Percentiles rank a stretch among this genome's conserved stretches.
phyloP scores from a whole-genome alignment of 2,113 vertebrate species.

The Arothron firmamentum region DNA sequence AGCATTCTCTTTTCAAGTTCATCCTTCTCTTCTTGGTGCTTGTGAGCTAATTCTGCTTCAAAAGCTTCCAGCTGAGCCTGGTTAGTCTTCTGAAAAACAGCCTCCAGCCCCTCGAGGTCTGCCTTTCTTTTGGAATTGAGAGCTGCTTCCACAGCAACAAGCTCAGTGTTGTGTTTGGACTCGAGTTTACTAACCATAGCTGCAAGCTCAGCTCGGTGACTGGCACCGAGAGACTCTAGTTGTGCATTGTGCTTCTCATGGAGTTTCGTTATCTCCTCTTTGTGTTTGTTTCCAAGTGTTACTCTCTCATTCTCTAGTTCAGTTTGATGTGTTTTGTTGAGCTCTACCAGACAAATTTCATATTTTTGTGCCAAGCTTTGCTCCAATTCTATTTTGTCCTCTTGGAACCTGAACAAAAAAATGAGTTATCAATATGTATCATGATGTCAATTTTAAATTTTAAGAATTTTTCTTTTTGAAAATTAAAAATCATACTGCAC shows the following conservation, averaged over 20 bases:
- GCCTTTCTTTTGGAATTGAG: constrained; percentile 60
- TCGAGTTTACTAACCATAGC: constrained; percentile 40
- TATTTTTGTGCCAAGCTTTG: constrained; percentile 69
- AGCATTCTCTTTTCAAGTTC: constrained; percentile 79
- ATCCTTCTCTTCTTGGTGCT: constrained; percentile 75
- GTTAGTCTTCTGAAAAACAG: constrained; percentile 61
- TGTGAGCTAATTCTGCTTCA: constrained; percentile 67
- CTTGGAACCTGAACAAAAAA: constrained; percentile 72
- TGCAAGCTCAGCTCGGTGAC: constrained; percentile 56
- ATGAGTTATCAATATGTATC: not conserved
- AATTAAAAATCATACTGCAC: constrained; percentile 55
- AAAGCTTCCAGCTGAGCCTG: constrained; percentile 70
- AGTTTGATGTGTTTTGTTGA: constrained; percentile 57
- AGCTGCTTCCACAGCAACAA: constrained; percentile 62
- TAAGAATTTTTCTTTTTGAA: not conserved
- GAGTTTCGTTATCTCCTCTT: constrained; percentile 49
- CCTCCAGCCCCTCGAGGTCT: constrained; percentile 67
- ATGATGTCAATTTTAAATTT: too few species aligned
- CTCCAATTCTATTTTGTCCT: constrained; percentile 73
- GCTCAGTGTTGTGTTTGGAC: constrained; percentile 55
- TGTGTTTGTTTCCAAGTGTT: constrained; percentile 34
- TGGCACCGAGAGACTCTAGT: constrained; percentile 58
- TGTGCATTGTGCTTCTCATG: constrained; percentile 55
- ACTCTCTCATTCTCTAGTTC: constrained; percentile 47
- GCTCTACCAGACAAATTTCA: constrained; percentile 71